A percentile compares a stretch with the other conserved stretches of the same genome.
Evolutionary conservation across 2,113 vertebrate species (phyloP).

Genomic region (Phaethon lepturus): DNA sequence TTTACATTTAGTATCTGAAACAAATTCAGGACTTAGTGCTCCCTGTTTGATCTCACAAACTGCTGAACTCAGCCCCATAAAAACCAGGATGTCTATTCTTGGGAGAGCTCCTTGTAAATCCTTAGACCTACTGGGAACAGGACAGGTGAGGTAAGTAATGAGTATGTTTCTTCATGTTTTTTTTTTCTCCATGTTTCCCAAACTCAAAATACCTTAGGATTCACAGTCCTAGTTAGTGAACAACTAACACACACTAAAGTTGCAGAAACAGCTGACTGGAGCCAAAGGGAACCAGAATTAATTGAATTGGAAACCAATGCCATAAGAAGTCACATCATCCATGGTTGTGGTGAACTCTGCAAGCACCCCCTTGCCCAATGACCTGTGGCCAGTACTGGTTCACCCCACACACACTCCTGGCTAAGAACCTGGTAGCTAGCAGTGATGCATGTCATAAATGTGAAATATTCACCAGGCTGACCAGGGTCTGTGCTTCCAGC

Average conservation of each 20-base stretch:
- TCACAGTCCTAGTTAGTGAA: neutral
- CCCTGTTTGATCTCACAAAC: slow-evolving; percentile 10
- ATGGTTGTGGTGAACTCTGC: neutral
- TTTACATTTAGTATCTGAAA: slow-evolving; percentile 42
- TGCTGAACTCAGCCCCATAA: slow-evolving; percentile 32
- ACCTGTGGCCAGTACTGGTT: neutral
- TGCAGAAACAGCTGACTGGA: neutral
- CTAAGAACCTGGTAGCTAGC: neutral
- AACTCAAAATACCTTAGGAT: neutral
- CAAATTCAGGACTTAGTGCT: neutral
- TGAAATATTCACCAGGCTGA: neutral
- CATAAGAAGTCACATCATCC: neutral
- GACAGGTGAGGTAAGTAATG: slow-evolving; percentile 8
- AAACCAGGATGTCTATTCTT: neutral
- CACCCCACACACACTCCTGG: neutral
- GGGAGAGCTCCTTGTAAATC: slow-evolving; percentile 37
- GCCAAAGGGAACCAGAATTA: neutral
- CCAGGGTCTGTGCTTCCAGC: neutral
- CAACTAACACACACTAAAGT: neutral
- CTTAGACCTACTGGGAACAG: neutral
- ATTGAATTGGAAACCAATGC: neutral
- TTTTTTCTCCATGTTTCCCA: neutral
- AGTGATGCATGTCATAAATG: neutral
- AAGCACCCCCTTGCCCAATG: neutral
- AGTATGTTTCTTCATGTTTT: neutral